A percentile compares a stretch with the other conserved stretches of the same genome.
Conservation (phyloP, 1,140 invertebrate species). For the Scaptomyza graminum region DNA sequence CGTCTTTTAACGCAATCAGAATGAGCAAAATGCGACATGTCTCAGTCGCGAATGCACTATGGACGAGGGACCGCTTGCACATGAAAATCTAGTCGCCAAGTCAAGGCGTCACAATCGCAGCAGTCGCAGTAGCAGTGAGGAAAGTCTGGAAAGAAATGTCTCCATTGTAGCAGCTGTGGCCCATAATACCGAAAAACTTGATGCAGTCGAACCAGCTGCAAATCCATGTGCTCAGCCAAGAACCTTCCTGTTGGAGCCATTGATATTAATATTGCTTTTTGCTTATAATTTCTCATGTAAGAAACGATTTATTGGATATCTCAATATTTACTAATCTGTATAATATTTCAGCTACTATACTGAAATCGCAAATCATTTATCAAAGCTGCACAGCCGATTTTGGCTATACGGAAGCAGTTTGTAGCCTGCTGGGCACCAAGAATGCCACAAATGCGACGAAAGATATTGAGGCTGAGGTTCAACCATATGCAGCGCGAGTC, state of each 20-base stretch:
- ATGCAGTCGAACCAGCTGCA: background rate
- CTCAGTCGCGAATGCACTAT: constrained; percentile 48
- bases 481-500: constrained; percentile 86
- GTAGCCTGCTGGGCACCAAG: constrained; percentile 84
- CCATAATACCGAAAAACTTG: background rate
- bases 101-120: constrained; percentile 9
- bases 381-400: constrained; percentile 84
- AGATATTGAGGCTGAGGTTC: constrained; percentile 86
- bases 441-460: constrained; percentile 84
- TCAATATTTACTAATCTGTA: background rate
- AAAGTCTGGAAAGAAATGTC: constrained; percentile 1
- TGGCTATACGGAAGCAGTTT: constrained; percentile 84
- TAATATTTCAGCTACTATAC: constrained; percentile 84
- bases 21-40: constrained; percentile 13
- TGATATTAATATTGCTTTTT: constrained; percentile 71
- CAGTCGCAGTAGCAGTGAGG: constrained; percentile 18
- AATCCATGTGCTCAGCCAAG: background rate
- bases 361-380: constrained; percentile 85
- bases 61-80: constrained; percentile 63
- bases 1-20: constrained; percentile 8
- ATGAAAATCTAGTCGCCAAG: constrained; percentile 59
- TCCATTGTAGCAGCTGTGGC: background rate
- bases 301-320: background rate
- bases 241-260: constrained; percentile 67
- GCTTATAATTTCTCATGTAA: constrained; percentile 80